These are phyloP conservation scores for Tetanocera ferruginea DNA, from an alignment of 2,888 invertebrate genomes.

Conservation along the genomic window DNA sequence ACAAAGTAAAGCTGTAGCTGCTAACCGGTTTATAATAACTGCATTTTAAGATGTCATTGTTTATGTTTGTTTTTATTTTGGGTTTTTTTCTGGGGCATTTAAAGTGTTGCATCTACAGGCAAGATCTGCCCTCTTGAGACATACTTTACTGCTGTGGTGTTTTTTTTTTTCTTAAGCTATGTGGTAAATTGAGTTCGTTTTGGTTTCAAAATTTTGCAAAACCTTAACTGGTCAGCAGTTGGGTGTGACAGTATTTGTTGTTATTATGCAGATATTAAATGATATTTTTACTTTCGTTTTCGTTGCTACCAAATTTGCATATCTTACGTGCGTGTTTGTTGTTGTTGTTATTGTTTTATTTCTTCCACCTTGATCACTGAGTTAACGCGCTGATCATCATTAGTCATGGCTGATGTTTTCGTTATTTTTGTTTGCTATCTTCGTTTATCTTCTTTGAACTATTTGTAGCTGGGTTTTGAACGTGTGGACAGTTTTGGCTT, in stretches of 20 bases:
- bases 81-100: too few relatives aligned
- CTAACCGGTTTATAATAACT: not conserved
- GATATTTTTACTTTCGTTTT: constrained; percentile 25
- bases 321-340: not conserved
- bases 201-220: not conserved
- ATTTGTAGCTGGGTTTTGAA: too few relatives aligned
- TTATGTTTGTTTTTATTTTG: not conserved
- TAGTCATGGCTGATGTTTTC: not conserved
- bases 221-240: not conserved
- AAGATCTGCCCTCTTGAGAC: too few relatives aligned
- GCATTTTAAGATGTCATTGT: not conserved
- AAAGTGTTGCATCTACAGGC: too few relatives aligned
- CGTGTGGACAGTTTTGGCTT: too few relatives aligned
- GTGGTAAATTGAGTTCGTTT: not conserved
- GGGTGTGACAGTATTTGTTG: constrained; percentile 4
- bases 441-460: too few relatives aligned
- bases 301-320: constrained; percentile 12
- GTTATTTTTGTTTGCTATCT: not conserved
- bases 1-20: too few relatives aligned
- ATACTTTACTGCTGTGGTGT: too few relatives aligned
- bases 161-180: not conserved
- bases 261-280: not conserved
- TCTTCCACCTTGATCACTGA: not conserved
- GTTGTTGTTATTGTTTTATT: not conserved
- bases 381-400: not conserved